Percentiles rank a stretch among this genome's conserved stretches.
Conservation (phyloP, 37 sponge, comb jelly and placozoan species). For the Sycon ciliatum region DNA sequence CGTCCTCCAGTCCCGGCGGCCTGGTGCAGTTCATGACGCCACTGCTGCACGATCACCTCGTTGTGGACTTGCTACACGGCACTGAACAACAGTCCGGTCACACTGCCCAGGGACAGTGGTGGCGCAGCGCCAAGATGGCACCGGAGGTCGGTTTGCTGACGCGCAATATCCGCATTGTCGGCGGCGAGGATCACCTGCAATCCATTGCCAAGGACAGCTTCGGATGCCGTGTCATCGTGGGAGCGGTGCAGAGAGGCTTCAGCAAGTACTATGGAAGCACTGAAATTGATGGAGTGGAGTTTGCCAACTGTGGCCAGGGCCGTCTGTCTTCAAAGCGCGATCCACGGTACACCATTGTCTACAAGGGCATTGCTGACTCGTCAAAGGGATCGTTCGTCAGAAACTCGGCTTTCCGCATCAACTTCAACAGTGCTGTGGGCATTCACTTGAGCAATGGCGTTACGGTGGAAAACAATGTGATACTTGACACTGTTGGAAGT, state of each 20-base stretch:
- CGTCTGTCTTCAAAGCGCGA: constrained; percentile 59
- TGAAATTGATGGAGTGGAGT: constrained; percentile 52
- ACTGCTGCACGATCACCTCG: constrained; percentile 39
- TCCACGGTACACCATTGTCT: constrained; percentile 67
- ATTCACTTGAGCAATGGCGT: constrained; percentile 51
- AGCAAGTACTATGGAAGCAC: constrained; percentile 26
- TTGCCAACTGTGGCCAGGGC: constrained; percentile 73
- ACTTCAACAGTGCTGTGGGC: constrained; percentile 77
- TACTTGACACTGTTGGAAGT: constrained; percentile 60
- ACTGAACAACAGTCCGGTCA: constrained; percentile 10
- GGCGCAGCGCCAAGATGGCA: constrained; percentile 17
- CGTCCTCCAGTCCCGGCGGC: too few relatives aligned
- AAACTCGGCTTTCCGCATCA: constrained; percentile 59
- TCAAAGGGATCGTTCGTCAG: constrained; percentile 38
- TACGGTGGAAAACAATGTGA: constrained; percentile 43
- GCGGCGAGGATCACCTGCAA: constrained; percentile 42
- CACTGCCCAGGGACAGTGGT: background rate
- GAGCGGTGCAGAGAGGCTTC: background rate
- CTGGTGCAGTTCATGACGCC: constrained; percentile 40
- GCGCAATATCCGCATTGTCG: constrained; percentile 48
- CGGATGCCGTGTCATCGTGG: constrained; percentile 67
- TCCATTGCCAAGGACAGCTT: constrained; percentile 54
- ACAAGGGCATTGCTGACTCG: constrained; percentile 23
- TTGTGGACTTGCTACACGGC: constrained; percentile 26
- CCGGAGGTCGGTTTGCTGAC: constrained; percentile 75